Conservation (phyloP, 2,888 invertebrate genomes). For the Conistra vaccinii region DNA sequence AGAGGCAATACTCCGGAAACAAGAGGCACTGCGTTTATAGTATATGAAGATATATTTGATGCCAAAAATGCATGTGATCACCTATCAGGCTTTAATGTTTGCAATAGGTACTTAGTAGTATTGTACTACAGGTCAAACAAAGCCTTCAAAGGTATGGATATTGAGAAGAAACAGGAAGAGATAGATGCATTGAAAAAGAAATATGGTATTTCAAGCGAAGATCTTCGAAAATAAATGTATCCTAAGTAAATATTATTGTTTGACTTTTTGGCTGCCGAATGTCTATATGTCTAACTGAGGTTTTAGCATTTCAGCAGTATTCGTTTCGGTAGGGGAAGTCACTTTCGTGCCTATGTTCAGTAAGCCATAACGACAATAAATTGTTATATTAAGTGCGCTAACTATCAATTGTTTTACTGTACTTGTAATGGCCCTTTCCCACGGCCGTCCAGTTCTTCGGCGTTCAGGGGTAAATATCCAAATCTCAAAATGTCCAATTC, state of each 20-base stretch:
- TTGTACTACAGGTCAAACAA: slow-evolving; percentile 99
- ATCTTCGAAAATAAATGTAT: slow-evolving; percentile 83
- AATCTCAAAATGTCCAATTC: no score
- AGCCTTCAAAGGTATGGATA: slow-evolving; percentile 98
- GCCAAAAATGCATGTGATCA: slow-evolving; percentile 99
- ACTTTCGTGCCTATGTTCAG: background rate
- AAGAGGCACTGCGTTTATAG: slow-evolving; percentile 99
- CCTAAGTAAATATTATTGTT: background rate
- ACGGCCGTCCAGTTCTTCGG: no score
- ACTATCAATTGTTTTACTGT: background rate
- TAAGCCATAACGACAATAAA: background rate
- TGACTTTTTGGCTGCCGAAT: background rate
- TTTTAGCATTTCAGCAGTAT: no score
- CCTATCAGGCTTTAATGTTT: slow-evolving; percentile 99
- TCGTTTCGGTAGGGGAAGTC: background rate
- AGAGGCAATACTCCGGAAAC: slow-evolving; percentile 99
- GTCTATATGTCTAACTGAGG: background rate
- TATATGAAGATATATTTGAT: slow-evolving; percentile 99
- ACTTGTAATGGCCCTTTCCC: no score
- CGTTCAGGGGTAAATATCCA: no score
- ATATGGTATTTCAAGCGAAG: slow-evolving; percentile 94
- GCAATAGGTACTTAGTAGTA: slow-evolving; percentile 99
- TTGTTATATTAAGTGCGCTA: background rate
- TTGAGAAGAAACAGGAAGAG: slow-evolving; percentile 98
- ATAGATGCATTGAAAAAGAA: slow-evolving; percentile 98